Base-by-base conservation (phyloP, 2,797 vertebrate genomes). In the Amphiprion clarkii region DNA sequence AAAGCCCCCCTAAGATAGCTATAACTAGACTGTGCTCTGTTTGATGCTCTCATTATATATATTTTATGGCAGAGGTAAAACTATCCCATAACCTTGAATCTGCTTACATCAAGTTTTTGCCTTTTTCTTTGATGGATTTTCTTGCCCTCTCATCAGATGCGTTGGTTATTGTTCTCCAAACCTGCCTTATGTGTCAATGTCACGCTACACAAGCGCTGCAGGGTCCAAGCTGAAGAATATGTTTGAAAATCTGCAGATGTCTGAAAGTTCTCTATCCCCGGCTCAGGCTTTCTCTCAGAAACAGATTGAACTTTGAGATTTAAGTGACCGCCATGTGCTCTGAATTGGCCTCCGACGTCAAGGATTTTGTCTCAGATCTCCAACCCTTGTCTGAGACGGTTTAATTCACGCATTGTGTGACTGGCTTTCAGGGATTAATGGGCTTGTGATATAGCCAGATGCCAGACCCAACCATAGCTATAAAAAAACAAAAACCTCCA, bases 361-460 rank as follows among this genome's bases (percentile, higher is more conserved):
- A 67, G 62, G 48, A 68, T 82, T 56, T 77, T 75, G 73, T 78
- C 56, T 85, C 66, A 59, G 53, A 78, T 85, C 67, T 79, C 27
- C 71, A 73, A 78, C 72, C 68, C 60, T 67, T 46, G 59, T 58
- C 73, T 63, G 64, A 75, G 76, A 81, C 66, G n/a, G 60, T 69
- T 27, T 79, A 76, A 84, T 76, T 84, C 66, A 72, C n/a, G 67
- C 44, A 52, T 54, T 3, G 66, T 65, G 71, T 59, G 36, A 63
- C 53, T 39, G 71, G 57, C 66, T 83, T 78, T 71, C 62, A 85
- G 54, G 57, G 77, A 76, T 85, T 85, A 74, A 62, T 76, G 54
- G 71, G 57, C 67, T 81, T 78, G 75, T 60, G 82, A 60, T 71
- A 40, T 59, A 61, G 56, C 65, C 65, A 25, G 57, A 70, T 76